These are phyloP conservation scores for Dromaius novaehollandiae DNA, from an alignment of 2,113 vertebrate genomes.

Conservation along the genomic window DNA sequence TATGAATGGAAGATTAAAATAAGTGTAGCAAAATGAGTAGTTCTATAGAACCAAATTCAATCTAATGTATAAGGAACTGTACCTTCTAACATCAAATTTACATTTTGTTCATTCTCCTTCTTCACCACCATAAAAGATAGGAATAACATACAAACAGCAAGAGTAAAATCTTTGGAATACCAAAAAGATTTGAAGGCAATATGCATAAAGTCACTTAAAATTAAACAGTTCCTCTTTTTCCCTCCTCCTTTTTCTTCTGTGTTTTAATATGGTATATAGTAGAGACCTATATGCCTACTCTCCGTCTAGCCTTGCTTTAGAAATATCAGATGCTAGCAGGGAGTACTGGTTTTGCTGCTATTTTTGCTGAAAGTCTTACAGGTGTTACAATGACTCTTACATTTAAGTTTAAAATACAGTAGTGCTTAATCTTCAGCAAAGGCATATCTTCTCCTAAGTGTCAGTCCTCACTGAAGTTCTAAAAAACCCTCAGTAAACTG, in stretches of 20 bases:
- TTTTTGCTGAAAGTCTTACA: neutral
- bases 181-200: neutral
- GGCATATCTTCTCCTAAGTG: neutral
- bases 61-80: neutral
- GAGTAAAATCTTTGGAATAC: neutral
- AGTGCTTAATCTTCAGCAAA: neutral
- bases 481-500: neutral
- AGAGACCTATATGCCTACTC: neutral
- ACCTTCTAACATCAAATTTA: neutral
- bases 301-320: neutral
- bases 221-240: neutral
- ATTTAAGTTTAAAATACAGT: neutral
- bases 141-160: neutral
- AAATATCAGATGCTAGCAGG: neutral
- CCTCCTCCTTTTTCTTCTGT: neutral
- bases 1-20: neutral
- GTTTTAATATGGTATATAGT: neutral
- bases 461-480: neutral
- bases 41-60: neutral
- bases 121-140: neutral
- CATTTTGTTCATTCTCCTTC: neutral
- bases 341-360: fast-evolving
- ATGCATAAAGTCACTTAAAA: neutral
- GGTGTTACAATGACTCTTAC: neutral
- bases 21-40: neutral